Evolutionary conservation across 2,113 vertebrate species (phyloP), one percentile per base, ranked within the genome.

Genomic region (Orientallactaga bullata): DNA sequence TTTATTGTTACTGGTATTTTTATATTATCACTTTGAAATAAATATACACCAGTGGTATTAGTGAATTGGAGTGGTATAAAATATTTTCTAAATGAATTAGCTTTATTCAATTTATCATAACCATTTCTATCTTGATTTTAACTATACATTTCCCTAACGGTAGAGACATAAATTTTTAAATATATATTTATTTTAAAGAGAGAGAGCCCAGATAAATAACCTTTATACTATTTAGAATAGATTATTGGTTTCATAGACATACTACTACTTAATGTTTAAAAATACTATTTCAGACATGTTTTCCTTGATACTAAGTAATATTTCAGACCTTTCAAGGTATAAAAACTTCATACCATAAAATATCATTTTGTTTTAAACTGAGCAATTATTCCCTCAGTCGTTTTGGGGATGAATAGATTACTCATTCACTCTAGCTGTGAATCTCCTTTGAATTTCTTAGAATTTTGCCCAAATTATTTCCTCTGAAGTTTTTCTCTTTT

Each of bases 371-470:
- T 88, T 94, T 95, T 72, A 96, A 93, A 51, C 26, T 60, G 74
- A 24, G 35, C 88, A 81, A 30, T 39, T 35, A 90, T 86, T 55
- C 91, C 79, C 20, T 95, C 66, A 65, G n/a, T 13, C 65, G 42
- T 63, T 80, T 79, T n/a, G 63, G 55, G 24, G 39, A 37, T 72
- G 35, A 87, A 65, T 85, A 80, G 37, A 86, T 71, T 86, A 81
- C 71, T 96, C 89, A 90, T 91, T 96, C 94, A 94, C 37, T 86
- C 42, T 68, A 80, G 51, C 61, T 95, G 65, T 39, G 47, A 73
- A 42, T 84, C n/a, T 86, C 66, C 87, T 91, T 94, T 77, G 85
- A 91, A 93, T 95, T 94, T 95, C 91, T 97, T 94, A 94, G 85
- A 94, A 80, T 88, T 88, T 20, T 90, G 79, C 39, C 88, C 61